Evolutionary conservation across 1,140 invertebrate genomes (phyloP).

Genomic region (Cyclargus thomasi): DNA sequence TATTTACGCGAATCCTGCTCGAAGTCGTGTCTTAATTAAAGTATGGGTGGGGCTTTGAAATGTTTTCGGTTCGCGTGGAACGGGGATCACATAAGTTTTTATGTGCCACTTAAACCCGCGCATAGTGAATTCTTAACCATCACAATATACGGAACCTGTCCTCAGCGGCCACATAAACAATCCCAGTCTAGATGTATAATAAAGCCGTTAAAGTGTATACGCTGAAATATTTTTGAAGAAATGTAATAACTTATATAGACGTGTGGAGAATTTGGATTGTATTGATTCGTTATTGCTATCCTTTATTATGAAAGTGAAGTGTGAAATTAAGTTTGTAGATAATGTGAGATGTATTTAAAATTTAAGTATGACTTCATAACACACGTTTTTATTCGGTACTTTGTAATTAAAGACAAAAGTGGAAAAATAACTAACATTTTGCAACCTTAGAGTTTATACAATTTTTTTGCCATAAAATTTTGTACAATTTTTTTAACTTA

Average conservation of each 20-base stretch:
- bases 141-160: slow-evolving; percentile 9
- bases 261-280: slow-evolving; percentile 27
- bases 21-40: neutral
- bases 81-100: slow-evolving; percentile 9
- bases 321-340: too few relatives aligned
- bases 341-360: too few relatives aligned
- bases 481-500: too few relatives aligned
- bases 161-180: slow-evolving; percentile 25
- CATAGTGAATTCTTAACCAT: slow-evolving; percentile 16
- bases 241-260: slow-evolving; percentile 28
- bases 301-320: neutral
- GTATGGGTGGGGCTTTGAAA: neutral
- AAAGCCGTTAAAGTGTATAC: slow-evolving; percentile 28
- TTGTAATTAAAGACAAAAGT: too few relatives aligned
- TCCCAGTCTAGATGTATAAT: slow-evolving; percentile 29
- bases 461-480: too few relatives aligned
- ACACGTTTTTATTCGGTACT: too few relatives aligned
- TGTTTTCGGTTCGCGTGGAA: neutral
- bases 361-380: too few relatives aligned
- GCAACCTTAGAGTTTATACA: too few relatives aligned
- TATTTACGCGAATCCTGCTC: neutral
- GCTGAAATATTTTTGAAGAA: slow-evolving; percentile 27
- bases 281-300: neutral
- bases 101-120: slow-evolving; percentile 11
- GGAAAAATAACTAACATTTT: too few relatives aligned